phyloP scores from a whole-genome alignment of 2,113 vertebrate species.

The Forbesichthys papilliferus region DNA sequence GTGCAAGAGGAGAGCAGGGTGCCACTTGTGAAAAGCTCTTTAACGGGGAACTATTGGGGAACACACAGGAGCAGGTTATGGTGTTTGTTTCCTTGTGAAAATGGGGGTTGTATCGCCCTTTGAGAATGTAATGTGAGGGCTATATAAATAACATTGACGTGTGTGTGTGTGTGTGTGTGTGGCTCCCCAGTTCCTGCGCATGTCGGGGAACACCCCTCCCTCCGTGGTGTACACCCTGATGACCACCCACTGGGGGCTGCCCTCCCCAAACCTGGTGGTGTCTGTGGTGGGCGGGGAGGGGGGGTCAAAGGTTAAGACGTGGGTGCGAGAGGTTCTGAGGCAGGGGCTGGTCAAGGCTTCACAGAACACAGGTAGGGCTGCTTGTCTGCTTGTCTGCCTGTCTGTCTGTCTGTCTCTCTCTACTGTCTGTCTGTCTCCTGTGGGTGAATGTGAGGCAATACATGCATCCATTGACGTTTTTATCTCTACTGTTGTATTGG shows the following conservation, averaged over 20 bases:
- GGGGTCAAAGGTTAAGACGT: constrained; percentile 77
- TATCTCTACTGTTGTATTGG: too few relatives aligned
- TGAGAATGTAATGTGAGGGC: too few relatives aligned
- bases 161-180: not conserved
- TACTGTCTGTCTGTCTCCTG: not conserved
- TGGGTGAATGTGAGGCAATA: not conserved
- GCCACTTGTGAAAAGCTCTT: too few relatives aligned
- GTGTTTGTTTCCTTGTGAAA: too few relatives aligned
- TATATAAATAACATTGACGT: too few relatives aligned
- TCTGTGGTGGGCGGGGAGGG: constrained; percentile 85
- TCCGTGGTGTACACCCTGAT: constrained; percentile 78
- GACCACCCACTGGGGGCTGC: constrained; percentile 81
- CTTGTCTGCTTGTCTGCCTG: not conserved
- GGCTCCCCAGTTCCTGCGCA: constrained; percentile 81
- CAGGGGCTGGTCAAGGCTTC: constrained; percentile 87
- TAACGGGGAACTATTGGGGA: too few relatives aligned
- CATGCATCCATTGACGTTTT: not conserved
- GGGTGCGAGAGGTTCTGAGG: constrained; percentile 86
- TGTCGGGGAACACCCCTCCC: constrained; percentile 82
- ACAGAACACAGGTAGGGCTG: constrained; percentile 84
- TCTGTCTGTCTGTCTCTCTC: not conserved
- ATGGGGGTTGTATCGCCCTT: too few relatives aligned
- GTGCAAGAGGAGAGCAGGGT: too few relatives aligned
- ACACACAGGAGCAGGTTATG: too few relatives aligned
- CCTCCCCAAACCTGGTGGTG: constrained; percentile 85